phyloP scores from a whole-genome alignment of 2,888 invertebrate genomes.

The Andrena flavipes region DNA sequence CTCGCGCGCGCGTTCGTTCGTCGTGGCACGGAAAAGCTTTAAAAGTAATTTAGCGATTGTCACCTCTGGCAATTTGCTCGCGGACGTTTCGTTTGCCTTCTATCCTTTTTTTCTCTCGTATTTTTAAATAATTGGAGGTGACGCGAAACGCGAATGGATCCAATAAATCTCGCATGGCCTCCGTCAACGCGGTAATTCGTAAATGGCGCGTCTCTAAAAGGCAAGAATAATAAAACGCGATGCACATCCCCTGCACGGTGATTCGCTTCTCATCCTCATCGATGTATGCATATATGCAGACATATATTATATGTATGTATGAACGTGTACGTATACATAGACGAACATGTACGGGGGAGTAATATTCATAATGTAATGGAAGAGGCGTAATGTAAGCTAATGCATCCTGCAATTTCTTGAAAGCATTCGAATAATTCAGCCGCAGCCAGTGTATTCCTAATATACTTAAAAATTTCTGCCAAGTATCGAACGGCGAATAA shows the following conservation, averaged over 20 bases:
- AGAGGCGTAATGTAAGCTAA: slow-evolving; percentile 74
- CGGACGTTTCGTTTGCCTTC: background rate
- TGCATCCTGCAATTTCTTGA: slow-evolving; percentile 75
- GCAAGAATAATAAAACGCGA: slow-evolving; percentile 69
- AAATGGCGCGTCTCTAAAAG: slow-evolving; percentile 60
- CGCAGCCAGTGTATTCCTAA: slow-evolving; percentile 70
- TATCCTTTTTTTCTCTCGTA: background rate
- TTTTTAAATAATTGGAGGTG: slow-evolving; percentile 31
- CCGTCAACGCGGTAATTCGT: slow-evolving; percentile 62
- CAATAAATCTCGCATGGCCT: slow-evolving; percentile 43
- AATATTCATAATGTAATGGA: slow-evolving; percentile 75
- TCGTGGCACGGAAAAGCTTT: background rate
- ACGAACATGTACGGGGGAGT: slow-evolving; percentile 59
- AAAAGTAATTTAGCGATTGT: background rate
- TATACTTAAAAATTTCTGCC: slow-evolving; percentile 72
- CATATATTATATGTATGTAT: background rate
- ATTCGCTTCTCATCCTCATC: slow-evolving; percentile 57
- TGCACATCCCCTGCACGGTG: slow-evolving; percentile 17
- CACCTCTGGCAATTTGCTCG: slow-evolving; percentile 1
- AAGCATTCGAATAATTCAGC: slow-evolving; percentile 74
- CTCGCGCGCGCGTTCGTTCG: no score
- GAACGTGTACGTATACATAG: background rate
- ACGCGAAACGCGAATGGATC: slow-evolving; percentile 21
- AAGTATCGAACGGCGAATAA: slow-evolving; percentile 64
- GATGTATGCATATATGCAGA: slow-evolving; percentile 40